Percentiles rank a stretch among this genome's conserved stretches.
These are phyloP conservation scores for Megaceryle alcyon DNA, from an alignment of 2,797 vertebrate species.

Conservation along the genomic window DNA sequence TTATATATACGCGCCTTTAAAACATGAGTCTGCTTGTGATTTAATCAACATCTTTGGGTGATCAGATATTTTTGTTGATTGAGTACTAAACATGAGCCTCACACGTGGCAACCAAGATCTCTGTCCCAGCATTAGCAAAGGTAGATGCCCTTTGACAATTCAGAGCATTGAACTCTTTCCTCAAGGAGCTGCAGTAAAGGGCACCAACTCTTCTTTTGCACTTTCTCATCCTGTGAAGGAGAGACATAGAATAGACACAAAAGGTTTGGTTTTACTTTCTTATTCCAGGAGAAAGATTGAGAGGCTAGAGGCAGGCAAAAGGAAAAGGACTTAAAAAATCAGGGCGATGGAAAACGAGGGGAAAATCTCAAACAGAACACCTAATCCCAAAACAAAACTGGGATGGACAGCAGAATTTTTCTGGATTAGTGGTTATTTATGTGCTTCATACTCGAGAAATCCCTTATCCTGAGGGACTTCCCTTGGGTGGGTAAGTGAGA, in stretches of 20 bases:
- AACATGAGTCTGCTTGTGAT: background rate
- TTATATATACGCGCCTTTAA: background rate
- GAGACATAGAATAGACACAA: background rate
- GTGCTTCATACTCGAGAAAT: background rate
- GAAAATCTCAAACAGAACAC: background rate
- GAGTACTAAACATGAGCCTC: background rate
- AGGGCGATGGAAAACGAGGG: background rate
- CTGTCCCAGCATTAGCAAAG: background rate
- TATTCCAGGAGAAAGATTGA: background rate
- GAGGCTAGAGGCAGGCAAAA: background rate
- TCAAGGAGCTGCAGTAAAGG: background rate
- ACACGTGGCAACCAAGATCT: background rate
- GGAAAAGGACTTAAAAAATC: background rate
- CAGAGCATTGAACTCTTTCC: background rate
- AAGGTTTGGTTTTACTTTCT: background rate
- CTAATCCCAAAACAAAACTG: background rate
- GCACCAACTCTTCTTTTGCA: background rate
- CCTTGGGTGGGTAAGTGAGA: background rate
- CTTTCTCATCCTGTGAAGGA: background rate
- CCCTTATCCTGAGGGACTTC: background rate
- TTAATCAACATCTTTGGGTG: background rate
- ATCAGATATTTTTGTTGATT: background rate
- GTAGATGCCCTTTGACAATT: background rate
- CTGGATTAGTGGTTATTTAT: background rate
- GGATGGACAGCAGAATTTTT: background rate